Percentiles rank a stretch among this genome's conserved stretches.
Evolutionary conservation across 1,140 invertebrate species (phyloP).

Genomic region (Spodoptera frugiperda): DNA sequence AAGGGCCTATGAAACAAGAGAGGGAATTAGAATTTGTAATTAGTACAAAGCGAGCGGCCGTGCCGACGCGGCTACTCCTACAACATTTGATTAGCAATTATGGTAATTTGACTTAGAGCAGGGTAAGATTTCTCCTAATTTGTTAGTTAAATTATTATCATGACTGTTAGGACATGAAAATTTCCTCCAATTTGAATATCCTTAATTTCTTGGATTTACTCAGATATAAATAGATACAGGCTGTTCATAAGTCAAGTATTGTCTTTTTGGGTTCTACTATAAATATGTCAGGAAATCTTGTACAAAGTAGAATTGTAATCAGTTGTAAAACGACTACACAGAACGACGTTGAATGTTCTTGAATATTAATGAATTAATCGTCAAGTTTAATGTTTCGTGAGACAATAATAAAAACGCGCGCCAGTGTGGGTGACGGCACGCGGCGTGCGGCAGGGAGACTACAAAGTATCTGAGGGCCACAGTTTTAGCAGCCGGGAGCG

Average conservation of each 20-base stretch:
- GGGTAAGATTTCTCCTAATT: conserved; percentile 85
- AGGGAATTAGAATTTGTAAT: conserved; percentile 85
- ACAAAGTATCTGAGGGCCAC: conserved; percentile 40
- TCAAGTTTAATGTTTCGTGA: conserved; percentile 62
- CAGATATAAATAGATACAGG: not conserved
- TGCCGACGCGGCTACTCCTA: conserved; percentile 72
- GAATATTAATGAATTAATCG: conserved; percentile 61
- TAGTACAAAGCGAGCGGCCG: conserved; percentile 71
- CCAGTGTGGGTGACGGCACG: not conserved
- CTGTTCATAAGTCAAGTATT: not conserved
- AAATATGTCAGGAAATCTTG: not conserved
- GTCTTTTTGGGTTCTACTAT: too few relatives aligned
- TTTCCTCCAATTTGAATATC: conserved; percentile 53
- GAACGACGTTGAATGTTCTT: conserved; percentile 15
- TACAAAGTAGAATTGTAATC: not conserved
- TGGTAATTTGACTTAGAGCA: conserved; percentile 85
- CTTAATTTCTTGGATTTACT: conserved; percentile 11
- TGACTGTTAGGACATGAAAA: conserved; percentile 68
- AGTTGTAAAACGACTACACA: conserved; percentile 32
- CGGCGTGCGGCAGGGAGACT: conserved; percentile 13
- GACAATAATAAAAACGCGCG: conserved; percentile 52
- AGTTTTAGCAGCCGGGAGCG: conserved; percentile 46
- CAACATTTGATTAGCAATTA: conserved; percentile 86
- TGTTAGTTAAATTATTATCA: conserved; percentile 84
- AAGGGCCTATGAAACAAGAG: conserved; percentile 83